These are phyloP conservation scores for Petrocephalus microphthalmus DNA, from an alignment of 2,113 vertebrate species.

Conservation along the genomic window DNA sequence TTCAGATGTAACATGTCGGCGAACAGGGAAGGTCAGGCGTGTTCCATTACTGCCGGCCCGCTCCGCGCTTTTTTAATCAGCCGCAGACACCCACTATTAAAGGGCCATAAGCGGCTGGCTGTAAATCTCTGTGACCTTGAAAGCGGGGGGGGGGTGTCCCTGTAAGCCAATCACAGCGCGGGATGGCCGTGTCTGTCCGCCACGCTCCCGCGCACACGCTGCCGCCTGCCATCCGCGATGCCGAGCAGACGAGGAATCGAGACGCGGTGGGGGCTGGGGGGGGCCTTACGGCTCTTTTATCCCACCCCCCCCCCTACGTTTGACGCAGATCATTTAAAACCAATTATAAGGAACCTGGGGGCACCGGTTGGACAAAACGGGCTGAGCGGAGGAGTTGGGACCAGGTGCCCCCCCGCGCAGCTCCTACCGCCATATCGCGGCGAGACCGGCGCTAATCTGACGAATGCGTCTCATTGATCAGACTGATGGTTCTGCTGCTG, in stretches of 20 bases:
- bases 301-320: background rate
- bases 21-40: slow-evolving; percentile 66
- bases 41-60: slow-evolving; percentile 69
- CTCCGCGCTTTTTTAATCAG: slow-evolving; percentile 76
- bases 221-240: slow-evolving; percentile 57
- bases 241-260: slow-evolving; percentile 47
- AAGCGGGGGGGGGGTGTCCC: slow-evolving; percentile 79
- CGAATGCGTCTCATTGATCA: slow-evolving; percentile 42
- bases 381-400: background rate
- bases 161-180: slow-evolving; percentile 86
- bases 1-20: slow-evolving; percentile 48
- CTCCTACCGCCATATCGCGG: slow-evolving; percentile 22
- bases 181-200: slow-evolving; percentile 68
- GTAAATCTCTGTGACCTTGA: slow-evolving; percentile 89
- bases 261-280: slow-evolving; percentile 30
- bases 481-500: slow-evolving; percentile 35
- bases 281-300: background rate
- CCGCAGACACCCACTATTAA: slow-evolving; percentile 75
- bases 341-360: slow-evolving; percentile 17
- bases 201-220: slow-evolving; percentile 73
- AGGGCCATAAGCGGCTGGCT: slow-evolving; percentile 74
- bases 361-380: background rate
- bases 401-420: slow-evolving; percentile 12
- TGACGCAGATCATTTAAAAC: slow-evolving; percentile 32
- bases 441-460: slow-evolving; percentile 27